A percentile compares a stretch with the other conserved stretches of the same genome.
phyloP scores from a whole-genome alignment of 2,888 invertebrate genomes.

The Ommatoiulus sabulosus region DNA sequence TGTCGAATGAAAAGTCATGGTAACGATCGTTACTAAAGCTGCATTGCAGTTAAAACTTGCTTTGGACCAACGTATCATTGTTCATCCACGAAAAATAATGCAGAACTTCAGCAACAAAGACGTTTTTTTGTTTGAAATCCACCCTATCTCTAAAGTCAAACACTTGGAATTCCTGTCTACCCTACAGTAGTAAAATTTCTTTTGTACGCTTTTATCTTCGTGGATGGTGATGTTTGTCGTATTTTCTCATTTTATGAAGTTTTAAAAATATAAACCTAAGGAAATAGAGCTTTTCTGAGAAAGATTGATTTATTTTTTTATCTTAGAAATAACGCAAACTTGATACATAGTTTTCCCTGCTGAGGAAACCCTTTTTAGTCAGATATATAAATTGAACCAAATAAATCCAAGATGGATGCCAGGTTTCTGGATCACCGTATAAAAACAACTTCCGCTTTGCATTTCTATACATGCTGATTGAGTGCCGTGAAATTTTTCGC shows the following conservation, averaged over 20 bases:
- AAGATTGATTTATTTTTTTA: background rate
- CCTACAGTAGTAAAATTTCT: background rate
- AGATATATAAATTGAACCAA: background rate
- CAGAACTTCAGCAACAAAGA: background rate
- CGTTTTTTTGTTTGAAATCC: background rate
- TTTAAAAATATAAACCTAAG: background rate
- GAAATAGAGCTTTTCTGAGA: background rate
- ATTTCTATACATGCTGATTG: background rate
- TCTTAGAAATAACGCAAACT: background rate
- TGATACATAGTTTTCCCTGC: background rate
- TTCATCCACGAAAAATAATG: constrained; percentile 1
- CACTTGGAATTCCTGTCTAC: constrained; percentile 28
- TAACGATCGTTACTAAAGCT: constrained; percentile 27
- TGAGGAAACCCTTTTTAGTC: background rate
- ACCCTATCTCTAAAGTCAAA: background rate
- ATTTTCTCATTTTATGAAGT: background rate
- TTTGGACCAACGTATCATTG: constrained; percentile 20
- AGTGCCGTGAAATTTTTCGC: background rate
- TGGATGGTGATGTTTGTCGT: background rate
- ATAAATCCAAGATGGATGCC: background rate
- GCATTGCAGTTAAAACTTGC: constrained; percentile 28
- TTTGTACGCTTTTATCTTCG: background rate
- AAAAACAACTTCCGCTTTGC: background rate
- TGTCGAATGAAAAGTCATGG: background rate
- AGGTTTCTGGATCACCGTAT: background rate